A percentile compares a stretch with the other conserved stretches of the same genome.
phyloP scores from a whole-genome alignment of 2,797 vertebrate genomes.

The Helicolenus hilgendorfi region DNA sequence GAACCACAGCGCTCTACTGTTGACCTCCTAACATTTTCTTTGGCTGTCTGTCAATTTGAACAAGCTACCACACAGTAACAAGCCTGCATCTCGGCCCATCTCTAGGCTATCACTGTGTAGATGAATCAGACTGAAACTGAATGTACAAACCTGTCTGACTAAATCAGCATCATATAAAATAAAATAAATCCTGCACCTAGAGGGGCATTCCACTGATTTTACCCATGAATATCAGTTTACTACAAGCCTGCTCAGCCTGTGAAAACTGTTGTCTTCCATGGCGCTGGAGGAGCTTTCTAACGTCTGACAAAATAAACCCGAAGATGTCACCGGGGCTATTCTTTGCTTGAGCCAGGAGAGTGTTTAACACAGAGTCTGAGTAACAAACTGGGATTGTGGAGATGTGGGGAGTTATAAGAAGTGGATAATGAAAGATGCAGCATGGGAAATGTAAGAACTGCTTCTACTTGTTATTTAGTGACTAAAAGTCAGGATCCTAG shows the following conservation, averaged over 20 bases:
- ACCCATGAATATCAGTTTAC: not conserved
- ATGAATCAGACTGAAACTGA: slow-evolving; percentile 12
- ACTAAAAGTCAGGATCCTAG: not conserved
- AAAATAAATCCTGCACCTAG: not conserved
- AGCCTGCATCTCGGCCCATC: not conserved
- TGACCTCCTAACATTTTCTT: not conserved
- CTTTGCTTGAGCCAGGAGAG: not conserved
- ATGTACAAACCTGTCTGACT: not conserved
- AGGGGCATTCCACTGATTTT: not conserved
- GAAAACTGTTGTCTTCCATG: not conserved
- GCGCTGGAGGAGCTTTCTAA: not conserved
- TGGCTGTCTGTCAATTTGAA: not conserved
- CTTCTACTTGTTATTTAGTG: not conserved
- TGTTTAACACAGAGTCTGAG: not conserved
- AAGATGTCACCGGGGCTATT: not conserved
- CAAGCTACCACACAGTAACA: not conserved
- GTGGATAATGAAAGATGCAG: not conserved
- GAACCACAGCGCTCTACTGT: not conserved
- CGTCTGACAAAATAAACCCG: not conserved
- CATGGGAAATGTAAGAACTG: not conserved
- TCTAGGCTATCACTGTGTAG: not conserved
- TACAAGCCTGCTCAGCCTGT: not conserved
- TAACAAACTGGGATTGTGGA: not conserved
- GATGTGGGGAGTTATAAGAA: no score
- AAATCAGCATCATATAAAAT: slow-evolving; percentile 4